phyloP scores from a whole-genome alignment of 2,888 invertebrate species.

The Caenorhabditis afra region DNA sequence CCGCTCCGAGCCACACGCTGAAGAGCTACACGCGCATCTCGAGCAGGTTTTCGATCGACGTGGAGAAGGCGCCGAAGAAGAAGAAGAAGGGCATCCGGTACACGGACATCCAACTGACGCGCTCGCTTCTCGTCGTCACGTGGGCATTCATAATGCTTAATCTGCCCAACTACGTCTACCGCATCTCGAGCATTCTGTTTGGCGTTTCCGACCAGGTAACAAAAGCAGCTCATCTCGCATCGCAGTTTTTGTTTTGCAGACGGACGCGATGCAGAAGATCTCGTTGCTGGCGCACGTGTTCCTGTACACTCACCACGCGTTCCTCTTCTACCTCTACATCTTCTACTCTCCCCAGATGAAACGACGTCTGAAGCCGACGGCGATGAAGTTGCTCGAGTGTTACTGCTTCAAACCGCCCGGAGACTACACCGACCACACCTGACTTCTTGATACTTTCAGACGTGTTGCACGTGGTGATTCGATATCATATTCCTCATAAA shows the following conservation, averaged over 20 bases:
- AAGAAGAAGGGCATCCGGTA: constrained; percentile 70
- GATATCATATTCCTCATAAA: too few relatives aligned
- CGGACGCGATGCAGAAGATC: constrained; percentile 64
- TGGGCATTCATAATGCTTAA: constrained; percentile 75
- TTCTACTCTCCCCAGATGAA: constrained; percentile 79
- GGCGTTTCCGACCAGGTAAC: constrained; percentile 68
- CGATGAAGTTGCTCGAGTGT: constrained; percentile 77
- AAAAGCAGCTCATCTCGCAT: not conserved
- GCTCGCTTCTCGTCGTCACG: constrained; percentile 75
- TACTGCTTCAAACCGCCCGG: constrained; percentile 77
- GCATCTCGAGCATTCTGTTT: constrained; percentile 70
- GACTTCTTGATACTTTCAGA: constrained; percentile 35
- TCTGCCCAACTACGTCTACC: constrained; percentile 77
- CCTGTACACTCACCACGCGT: constrained; percentile 78
- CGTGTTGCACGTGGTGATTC: constrained; percentile 8
- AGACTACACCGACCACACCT: constrained; percentile 62
- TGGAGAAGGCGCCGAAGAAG: constrained; percentile 55
- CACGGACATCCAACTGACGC: constrained; percentile 76
- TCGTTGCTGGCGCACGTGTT: constrained; percentile 74
- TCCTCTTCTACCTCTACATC: constrained; percentile 78
- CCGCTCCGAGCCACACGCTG: constrained; percentile 50
- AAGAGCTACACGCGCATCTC: constrained; percentile 61
- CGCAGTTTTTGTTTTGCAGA: constrained; percentile 31
- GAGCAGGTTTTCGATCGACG: constrained; percentile 59
- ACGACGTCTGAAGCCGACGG: constrained; percentile 75